Evolutionary conservation across 1,140 invertebrate species (phyloP), one percentile per base, ranked within the genome.

Genomic region (Drosophila sp.): DNA sequence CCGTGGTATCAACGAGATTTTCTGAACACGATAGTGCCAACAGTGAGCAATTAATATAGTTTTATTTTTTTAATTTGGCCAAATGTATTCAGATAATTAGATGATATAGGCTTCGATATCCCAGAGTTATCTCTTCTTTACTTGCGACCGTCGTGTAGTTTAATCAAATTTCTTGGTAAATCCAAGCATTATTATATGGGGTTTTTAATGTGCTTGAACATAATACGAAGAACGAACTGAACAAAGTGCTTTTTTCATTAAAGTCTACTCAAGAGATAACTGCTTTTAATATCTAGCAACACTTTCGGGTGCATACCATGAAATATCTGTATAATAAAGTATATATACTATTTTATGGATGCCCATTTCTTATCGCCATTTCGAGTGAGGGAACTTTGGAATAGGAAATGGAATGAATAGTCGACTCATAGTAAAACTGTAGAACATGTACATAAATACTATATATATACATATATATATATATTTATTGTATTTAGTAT

Each of bases 391-490:
- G 36, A 41, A 72, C 62, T 72, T 58, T 72, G 62, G 62, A 58
- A 66, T 72, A 45, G 69, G 62, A 72, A 72, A 58, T 38, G 46
- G 25, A 14, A 27, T 6, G 6, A 27, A 27, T 9, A 4, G 21
- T 56, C 45, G 51, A 72, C 45, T 66, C 69, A 72, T 58, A 45
- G n/a, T 36, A 18, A 29, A 66, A 72, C 34, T 72, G 69, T 53
- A 57, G 13, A 16, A 40, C 11, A 8, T 18, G 13, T 21, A 63
- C 25, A 18, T 14, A 62, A 2, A 4, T 38, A 29, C n/a, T 14
- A 40, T 62, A 16, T 54, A 14, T 65, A 9, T 45, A 57, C 7
- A 21, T 14, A 11, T 36, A 46, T 36, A 16, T 13, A 13, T 57
- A 34, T 36, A 21, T n/a, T 5, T 41, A 41, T 25, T n/a, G 6